phyloP scores from a whole-genome alignment of 1,140 invertebrate species.

The Drosophila willistoni region DNA sequence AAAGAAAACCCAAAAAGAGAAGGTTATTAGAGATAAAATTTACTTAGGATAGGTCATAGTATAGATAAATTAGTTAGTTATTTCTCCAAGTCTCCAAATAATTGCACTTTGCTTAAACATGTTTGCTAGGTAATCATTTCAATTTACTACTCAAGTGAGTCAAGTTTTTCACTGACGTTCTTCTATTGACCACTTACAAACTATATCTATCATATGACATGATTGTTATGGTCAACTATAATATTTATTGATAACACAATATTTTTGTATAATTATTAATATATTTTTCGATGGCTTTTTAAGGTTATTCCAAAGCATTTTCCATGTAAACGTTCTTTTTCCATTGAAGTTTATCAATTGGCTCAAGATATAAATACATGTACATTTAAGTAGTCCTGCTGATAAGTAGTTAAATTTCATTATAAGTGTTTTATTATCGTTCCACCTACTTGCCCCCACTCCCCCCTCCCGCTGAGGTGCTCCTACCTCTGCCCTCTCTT shows the following conservation, averaged over 20 bases:
- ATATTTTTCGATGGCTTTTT: conserved; percentile 23
- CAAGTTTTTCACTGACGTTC: neutral
- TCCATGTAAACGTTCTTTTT: neutral
- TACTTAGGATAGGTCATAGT: conserved; percentile 60
- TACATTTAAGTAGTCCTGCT: conserved; percentile 23
- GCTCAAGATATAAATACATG: conserved; percentile 40
- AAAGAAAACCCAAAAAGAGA: conserved; percentile 17
- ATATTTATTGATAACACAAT: conserved; percentile 11
- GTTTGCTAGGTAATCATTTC: neutral
- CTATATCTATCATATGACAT: conserved; percentile 47
- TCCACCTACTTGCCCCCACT: neutral
- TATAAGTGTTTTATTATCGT: conserved; percentile 13
- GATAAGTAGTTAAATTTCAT: conserved; percentile 56
- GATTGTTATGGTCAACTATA: conserved; percentile 44
- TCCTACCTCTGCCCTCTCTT: neutral
- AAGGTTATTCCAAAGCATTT: conserved; percentile 22
- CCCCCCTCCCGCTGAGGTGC: neutral
- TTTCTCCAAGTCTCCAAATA: too few relatives aligned
- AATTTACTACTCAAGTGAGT: neutral
- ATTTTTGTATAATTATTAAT: neutral
- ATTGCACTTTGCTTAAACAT: too few relatives aligned
- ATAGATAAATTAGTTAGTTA: too few relatives aligned
- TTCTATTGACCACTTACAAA: conserved; percentile 10
- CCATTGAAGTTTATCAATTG: conserved; percentile 20
- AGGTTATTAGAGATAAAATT: conserved; percentile 34